Base-by-base conservation (phyloP, 2,113 vertebrate genomes). In the Dermatemys mawii region DNA sequence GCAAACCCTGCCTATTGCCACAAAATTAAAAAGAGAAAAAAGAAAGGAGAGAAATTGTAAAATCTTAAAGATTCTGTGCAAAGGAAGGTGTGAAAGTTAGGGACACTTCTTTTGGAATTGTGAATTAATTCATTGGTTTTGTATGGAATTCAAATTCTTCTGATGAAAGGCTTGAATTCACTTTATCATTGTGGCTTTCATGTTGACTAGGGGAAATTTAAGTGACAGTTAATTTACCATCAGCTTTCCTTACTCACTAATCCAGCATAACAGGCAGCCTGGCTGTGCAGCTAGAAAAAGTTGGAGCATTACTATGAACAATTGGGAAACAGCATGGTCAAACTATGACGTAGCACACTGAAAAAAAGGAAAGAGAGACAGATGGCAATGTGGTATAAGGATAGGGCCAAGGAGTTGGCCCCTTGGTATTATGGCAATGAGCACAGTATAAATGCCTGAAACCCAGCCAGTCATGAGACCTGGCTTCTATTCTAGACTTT, bases 21-120 rank as follows among this genome's bases (percentile, higher is more conserved):
- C 46, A 24, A 50, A 55, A 2, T 78, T 35, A 48, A 53, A 0
- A 5, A 54, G 53, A 0, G 3, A 75, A 24, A 1, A 1, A n/a
- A 26, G 57, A 83, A 81, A 27, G 3, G 19, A 44, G 53, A 35
- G 50, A 48, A 48, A n/a, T 5, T 27, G 9, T 6, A 19, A 63
- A 79, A 6, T 70, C 70, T 26, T 27, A n/a, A 46, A 26, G 70
- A 73, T 12, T 44, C 41, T 75, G 24, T 26, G 22, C 53, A 54
- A 54, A 60, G 55, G 27, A 60, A 32, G 27, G 29, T 60, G 29
- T 51, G 50, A 60, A 60, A 60, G 29, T 60, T 60, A 60, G 55
- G 29, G 29, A 60, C 55, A 32, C 27, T 32, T 12, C 29, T 60
- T 60, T 60, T 60, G 55, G 55, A 32, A 60, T 60, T 13, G 55